Evolutionary conservation across 2,888 invertebrate genomes (phyloP).

Genomic region (Yponomeuta plumbellus): DNA sequence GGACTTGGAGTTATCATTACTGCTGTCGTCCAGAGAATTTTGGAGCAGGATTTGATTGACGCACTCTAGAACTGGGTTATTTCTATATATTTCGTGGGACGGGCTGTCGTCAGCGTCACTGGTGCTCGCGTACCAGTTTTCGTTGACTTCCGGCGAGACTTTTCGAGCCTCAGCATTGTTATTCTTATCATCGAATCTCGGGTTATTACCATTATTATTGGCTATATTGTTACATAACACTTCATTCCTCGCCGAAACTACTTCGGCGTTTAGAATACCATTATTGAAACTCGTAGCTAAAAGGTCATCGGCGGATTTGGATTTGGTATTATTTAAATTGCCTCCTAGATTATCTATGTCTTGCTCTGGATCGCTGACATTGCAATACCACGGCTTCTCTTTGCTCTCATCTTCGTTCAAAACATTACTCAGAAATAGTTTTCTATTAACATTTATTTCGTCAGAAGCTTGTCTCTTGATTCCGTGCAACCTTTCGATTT

Average conservation of each 20-base stretch:
- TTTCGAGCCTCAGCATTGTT: slow-evolving; percentile 48
- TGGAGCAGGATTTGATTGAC: slow-evolving; percentile 90
- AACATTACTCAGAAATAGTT: slow-evolving; percentile 63
- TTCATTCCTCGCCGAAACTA: slow-evolving; percentile 65
- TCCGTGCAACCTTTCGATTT: slow-evolving; percentile 76
- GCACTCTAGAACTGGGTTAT: slow-evolving; percentile 90
- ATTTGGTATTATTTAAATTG: slow-evolving; percentile 46
- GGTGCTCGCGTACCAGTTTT: slow-evolving; percentile 88
- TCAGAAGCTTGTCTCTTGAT: slow-evolving; percentile 69
- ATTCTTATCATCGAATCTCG: slow-evolving; percentile 53
- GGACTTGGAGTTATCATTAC: slow-evolving; percentile 66
- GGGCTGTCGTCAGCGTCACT: slow-evolving; percentile 87
- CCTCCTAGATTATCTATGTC: slow-evolving; percentile 59
- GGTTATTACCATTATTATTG: slow-evolving; percentile 44
- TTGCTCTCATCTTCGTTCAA: slow-evolving; percentile 58
- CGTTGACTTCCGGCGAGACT: slow-evolving; percentile 71
- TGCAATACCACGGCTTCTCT: slow-evolving; percentile 73
- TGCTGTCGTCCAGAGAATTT: slow-evolving; percentile 80
- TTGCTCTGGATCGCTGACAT: slow-evolving; percentile 70
- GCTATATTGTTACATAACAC: slow-evolving; percentile 58
- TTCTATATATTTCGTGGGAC: slow-evolving; percentile 82
- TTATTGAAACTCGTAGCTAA: slow-evolving; percentile 45
- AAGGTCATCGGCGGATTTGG: slow-evolving; percentile 59
- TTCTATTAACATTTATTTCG: slow-evolving; percentile 67
- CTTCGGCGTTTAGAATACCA: slow-evolving; percentile 48